Percentiles rank a stretch among this genome's conserved stretches.
These are phyloP conservation scores for Chaetophractus vellerosus DNA, from an alignment of 2,797 vertebrate genomes.

Conservation along the genomic window DNA sequence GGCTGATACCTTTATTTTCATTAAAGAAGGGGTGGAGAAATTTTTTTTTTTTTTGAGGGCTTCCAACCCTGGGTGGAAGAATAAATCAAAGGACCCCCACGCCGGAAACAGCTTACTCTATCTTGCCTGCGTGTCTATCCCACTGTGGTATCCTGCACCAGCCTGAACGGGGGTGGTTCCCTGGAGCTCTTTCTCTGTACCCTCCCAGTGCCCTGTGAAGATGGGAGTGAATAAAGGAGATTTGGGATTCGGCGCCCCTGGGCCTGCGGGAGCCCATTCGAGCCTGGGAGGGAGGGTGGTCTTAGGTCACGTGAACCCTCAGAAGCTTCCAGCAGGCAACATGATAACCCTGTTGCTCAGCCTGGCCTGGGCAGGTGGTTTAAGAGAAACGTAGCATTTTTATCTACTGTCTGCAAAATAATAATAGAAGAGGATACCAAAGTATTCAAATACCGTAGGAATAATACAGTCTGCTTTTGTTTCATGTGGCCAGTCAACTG, in stretches of 20 bases:
- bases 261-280: rapidly evolving
- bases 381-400: not conserved
- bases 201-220: no score
- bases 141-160: rapidly evolving
- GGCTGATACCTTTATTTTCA: not conserved
- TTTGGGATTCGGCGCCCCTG: not conserved
- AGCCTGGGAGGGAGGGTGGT: no score
- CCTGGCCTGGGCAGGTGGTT: no score
- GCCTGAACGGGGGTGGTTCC: no score
- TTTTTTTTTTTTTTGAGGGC: not conserved
- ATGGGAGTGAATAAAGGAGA: not conserved
- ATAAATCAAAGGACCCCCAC: not conserved
- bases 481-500: no score
- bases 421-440: no score
- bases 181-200: no score
- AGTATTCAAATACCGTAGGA: no score
- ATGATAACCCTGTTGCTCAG: rapidly evolving
- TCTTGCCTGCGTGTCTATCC: not conserved
- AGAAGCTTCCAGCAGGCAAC: not conserved
- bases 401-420: not conserved
- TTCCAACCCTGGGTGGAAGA: not conserved
- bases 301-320: not conserved
- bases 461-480: no score
- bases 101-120: not conserved
- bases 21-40: no score